These are phyloP conservation scores for Rhingia campestris DNA, from an alignment of 2,888 invertebrate genomes.

Conservation along the genomic window DNA sequence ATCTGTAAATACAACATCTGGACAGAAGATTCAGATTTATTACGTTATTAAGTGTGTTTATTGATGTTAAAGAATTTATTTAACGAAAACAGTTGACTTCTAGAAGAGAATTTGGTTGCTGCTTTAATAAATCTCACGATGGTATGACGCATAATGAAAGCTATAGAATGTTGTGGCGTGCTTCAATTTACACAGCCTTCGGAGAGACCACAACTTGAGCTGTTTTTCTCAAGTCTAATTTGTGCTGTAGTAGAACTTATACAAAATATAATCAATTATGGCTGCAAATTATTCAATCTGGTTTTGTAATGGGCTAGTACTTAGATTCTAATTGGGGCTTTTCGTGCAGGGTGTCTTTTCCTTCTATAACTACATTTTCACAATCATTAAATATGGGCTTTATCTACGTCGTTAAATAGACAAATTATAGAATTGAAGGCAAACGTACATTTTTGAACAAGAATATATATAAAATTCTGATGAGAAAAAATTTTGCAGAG, in stretches of 20 bases:
- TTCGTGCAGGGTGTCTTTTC: constrained; percentile 6
- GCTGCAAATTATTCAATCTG: constrained; percentile 12
- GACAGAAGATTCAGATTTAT: constrained; percentile 53
- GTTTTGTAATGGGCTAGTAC: constrained; percentile 9
- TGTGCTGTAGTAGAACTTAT: not conserved
- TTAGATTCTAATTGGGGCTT: constrained; percentile 4
- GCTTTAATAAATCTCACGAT: constrained; percentile 19
- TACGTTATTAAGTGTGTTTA: constrained; percentile 51
- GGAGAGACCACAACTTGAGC: constrained; percentile 48
- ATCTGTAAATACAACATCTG: constrained; percentile 54
- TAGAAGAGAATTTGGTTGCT: constrained; percentile 30
- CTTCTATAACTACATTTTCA: too few species aligned
- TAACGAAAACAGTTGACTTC: not conserved
- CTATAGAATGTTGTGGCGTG: constrained; percentile 11
- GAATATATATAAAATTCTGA: too few species aligned
- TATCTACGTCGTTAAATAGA: too few species aligned
- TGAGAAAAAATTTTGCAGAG: too few species aligned
- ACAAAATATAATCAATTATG: constrained; percentile 30
- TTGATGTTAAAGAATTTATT: constrained; percentile 57
- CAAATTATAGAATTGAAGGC: too few species aligned
- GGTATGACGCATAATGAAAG: constrained; percentile 12
- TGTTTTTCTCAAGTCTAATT: constrained; percentile 26
- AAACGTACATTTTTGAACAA: too few species aligned
- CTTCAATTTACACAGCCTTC: constrained; percentile 37
- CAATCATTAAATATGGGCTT: not conserved